Evolutionary conservation across 2,113 vertebrate species (phyloP), one percentile per base, ranked within the genome.

Genomic region (Raja brachyura): DNA sequence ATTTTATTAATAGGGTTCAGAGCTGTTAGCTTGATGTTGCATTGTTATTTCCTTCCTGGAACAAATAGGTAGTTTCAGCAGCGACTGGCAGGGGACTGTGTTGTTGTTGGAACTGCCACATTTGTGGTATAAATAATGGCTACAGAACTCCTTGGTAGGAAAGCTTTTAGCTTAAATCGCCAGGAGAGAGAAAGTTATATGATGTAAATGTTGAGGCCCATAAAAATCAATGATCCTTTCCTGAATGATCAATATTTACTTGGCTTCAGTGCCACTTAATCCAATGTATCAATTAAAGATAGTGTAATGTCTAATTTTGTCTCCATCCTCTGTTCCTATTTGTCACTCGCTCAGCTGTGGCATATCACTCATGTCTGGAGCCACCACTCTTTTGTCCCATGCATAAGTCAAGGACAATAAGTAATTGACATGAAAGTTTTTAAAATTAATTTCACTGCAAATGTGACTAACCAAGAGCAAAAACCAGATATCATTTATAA

Each of bases 211-310:
- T 94, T 95, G 95, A 95, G 94, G 96, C 96, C 95, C 96, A 96
- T 96, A 96, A 97, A 98, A 98, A 98, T 99, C 98, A 98, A 98
- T 98, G 96, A 94, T 96, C 95, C 97, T 96, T 97, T 97, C 96
- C 97, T 98, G 98, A 99, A 98, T 98, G 97, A 97, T 98, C 97
- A 97, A 97, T 99, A 98, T 98, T 98, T 99, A 97, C 97, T 98
- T 98, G 97, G 97, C 95, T 96, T 97, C 95, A 97, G 95, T 95
- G 96, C 97, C 96, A 96, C 97, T 98, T 98, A 98, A 98, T 98
- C 98, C 97, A 97, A 97, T 97, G 97, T 96, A 96, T 97, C 97
- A 98, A 98, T 99, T 98, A 98, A 97, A 97, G 97, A 96, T 96
- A 97, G 96, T 97, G 97, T 98, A 97, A 98, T 97, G 97, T 97